Evolutionary conservation across 92 coral and sea anemone species (phyloP), one percentile per base, ranked within the genome.

Genomic region (Siderastrea radians): DNA sequence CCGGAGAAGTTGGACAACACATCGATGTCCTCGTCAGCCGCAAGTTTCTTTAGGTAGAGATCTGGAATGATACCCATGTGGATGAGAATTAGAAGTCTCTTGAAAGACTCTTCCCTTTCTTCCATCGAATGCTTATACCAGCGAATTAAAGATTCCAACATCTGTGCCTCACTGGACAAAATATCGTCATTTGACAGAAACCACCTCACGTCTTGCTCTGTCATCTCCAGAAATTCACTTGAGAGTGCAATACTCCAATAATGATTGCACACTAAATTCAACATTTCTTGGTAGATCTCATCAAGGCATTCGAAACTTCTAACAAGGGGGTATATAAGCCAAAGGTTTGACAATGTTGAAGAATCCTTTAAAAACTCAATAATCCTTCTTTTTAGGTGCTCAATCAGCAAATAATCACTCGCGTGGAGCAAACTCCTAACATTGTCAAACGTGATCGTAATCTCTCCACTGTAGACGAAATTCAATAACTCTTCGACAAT

Each of bases 141-240:
- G 38, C 84, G 79, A 68, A 90, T 90, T 49, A 90, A 80, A 17
- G 87, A 83, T 62, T 86, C 93, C 44, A 90, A 45, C 68, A 90
- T 83, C 57, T 80, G 91, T 51, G 93, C 90, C 68, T 90, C 93
- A 50, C 93, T 90, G 15, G 93, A 90, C 80, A 90, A 67, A 81
- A 90, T 90, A 52, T 90, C 93, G 51, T 90, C 93, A 52, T 88
- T 90, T 17, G 93, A 86, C 6, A 90, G 73, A 79, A 90, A 75
- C 75, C 91, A 74, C 7, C 83, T 74, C 58, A 90, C 53, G 46
- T 90, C 87, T 17, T 90, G 90, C 4, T 90, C 93, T 44, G 82
- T 75, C 53, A 90, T 83, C 49, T 81, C 84, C 70, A 90, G 77
- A 68, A 86, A 90, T 48, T 86, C 93, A 46, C 17, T 55, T 58